Conservation (phyloP, 2,113 vertebrate genomes). For the Anarhynchus alexandrinus region DNA sequence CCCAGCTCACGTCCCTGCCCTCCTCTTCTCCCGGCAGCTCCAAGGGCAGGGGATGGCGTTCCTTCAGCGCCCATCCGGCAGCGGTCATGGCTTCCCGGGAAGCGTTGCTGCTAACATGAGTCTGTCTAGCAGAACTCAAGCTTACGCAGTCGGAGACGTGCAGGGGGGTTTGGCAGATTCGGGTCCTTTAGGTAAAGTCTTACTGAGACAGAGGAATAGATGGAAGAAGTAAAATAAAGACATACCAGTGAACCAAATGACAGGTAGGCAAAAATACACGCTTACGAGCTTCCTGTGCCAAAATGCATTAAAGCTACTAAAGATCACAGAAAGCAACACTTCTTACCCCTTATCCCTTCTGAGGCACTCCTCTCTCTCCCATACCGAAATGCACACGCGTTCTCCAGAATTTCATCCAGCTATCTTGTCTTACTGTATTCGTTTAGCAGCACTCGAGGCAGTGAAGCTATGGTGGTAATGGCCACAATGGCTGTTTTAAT, state of each 20-base stretch:
- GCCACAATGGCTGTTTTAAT: background rate
- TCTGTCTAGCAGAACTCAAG: background rate
- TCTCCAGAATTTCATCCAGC: background rate
- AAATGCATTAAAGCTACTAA: background rate
- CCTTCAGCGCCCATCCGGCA: background rate
- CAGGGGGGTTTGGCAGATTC: background rate
- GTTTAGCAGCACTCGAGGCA: background rate
- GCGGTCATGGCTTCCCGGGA: background rate
- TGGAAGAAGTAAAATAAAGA: background rate
- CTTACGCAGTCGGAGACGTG: no score
- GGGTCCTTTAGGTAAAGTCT: background rate
- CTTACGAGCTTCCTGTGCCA: background rate
- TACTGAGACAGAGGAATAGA: background rate
- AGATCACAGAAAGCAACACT: background rate
- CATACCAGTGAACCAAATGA: background rate
- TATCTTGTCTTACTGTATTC: background rate
- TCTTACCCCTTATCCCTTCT: background rate
- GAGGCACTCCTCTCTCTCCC: background rate
- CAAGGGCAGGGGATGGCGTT: accelerated
- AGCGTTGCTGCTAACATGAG: accelerated
- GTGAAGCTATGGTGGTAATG: background rate
- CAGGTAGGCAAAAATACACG: background rate
- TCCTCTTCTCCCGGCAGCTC: background rate
- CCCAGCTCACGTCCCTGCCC: background rate
- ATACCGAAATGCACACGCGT: background rate